A percentile compares a stretch with the other conserved stretches of the same genome.
Evolutionary conservation across 2,888 invertebrate species (phyloP).

Genomic region (Drosophila diplacantha): DNA sequence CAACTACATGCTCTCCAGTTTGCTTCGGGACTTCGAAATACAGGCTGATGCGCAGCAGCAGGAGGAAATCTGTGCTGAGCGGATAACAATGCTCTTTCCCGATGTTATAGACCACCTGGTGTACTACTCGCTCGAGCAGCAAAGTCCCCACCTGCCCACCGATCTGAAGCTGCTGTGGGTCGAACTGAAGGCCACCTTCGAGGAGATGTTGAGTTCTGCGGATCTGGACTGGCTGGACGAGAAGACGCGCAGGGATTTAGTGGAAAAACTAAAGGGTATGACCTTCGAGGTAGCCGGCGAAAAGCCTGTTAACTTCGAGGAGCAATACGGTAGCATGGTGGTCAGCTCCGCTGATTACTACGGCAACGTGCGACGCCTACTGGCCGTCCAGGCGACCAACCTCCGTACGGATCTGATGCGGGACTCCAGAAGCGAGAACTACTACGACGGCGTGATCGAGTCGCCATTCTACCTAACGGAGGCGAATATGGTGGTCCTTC

Average conservation of each 20-base stretch:
- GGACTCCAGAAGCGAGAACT: slow-evolving; percentile 39
- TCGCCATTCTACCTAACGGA: slow-evolving; percentile 63
- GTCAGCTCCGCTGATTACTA: slow-evolving; percentile 66
- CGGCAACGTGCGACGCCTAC: slow-evolving; percentile 61
- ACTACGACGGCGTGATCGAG: slow-evolving; percentile 43
- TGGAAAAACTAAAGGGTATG: slow-evolving; percentile 67
- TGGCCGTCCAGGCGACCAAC: slow-evolving; percentile 56
- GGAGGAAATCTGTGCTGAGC: slow-evolving; percentile 55
- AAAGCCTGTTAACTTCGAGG: slow-evolving; percentile 54
- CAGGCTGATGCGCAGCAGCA: slow-evolving; percentile 39
- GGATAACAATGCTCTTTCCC: slow-evolving; percentile 58
- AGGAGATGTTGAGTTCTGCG: slow-evolving; percentile 47
- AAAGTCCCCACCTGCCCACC: slow-evolving; percentile 50
- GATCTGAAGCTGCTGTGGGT: slow-evolving; percentile 62
- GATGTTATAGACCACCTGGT: slow-evolving; percentile 71
- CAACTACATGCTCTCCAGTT: slow-evolving; percentile 71
- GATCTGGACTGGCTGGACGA: slow-evolving; percentile 58
- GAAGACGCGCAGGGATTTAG: slow-evolving; percentile 53
- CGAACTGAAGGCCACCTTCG: slow-evolving; percentile 63
- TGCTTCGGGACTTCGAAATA: slow-evolving; percentile 59
- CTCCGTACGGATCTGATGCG: slow-evolving; percentile 51
- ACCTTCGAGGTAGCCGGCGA: slow-evolving; percentile 60
- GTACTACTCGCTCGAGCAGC: slow-evolving; percentile 52
- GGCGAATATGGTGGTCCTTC: slow-evolving; percentile 65
- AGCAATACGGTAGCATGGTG: slow-evolving; percentile 52